Base-by-base conservation (phyloP, 2,113 vertebrate genomes). In the Xiphophorus couchianus region DNA sequence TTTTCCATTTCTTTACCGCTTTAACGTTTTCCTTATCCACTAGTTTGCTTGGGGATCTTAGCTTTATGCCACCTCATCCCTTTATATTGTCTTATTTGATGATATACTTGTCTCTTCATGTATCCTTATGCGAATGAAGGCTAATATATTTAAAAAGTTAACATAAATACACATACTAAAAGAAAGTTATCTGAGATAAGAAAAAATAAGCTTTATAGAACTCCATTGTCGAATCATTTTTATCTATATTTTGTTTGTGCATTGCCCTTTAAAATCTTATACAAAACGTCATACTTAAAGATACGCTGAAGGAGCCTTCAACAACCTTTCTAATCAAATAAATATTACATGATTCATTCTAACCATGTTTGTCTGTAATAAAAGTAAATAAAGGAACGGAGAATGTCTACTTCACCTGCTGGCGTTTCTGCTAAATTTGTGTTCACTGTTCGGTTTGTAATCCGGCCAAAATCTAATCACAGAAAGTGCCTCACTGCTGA, bases 1-100 rank as follows among this genome's bases (percentile, higher is more conserved):
- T 72, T 77, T 48, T 39, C 64, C 39, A 78, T 62, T 33, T 69
- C 69, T 71, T 83, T 72, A 17, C 39, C 42, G n/a, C 17, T 39
- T 61, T 73, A 22, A 62, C 73, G 63, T 42, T 12, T 73, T 63
- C 61, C 63, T 44, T 4, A 58, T 31, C 13, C 62, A 17, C 0
- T 13, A 0, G 3, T 61, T 29, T 44, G 14, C 51, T 33, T 12
- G 13, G 27, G 28, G 10, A 51, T 48, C 42, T 25, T 48, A 51
- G 13, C 11, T 17, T 29, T 28, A 3, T 74, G 29, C 30, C 11
- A 48, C 54, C 37, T 44, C 3, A 9, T 25, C 27, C 28, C 22
- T 27, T 44, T 33, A 5, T 58, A 1, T 28, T 35, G 7, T 8
- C 15, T 70, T 9, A 22, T 31, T 54, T 27, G 68, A 9, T 15